A percentile compares a stretch with the other conserved stretches of the same genome.
Evolutionary conservation across 1,140 invertebrate species (phyloP).

Genomic region (Archivesica marissinica): DNA sequence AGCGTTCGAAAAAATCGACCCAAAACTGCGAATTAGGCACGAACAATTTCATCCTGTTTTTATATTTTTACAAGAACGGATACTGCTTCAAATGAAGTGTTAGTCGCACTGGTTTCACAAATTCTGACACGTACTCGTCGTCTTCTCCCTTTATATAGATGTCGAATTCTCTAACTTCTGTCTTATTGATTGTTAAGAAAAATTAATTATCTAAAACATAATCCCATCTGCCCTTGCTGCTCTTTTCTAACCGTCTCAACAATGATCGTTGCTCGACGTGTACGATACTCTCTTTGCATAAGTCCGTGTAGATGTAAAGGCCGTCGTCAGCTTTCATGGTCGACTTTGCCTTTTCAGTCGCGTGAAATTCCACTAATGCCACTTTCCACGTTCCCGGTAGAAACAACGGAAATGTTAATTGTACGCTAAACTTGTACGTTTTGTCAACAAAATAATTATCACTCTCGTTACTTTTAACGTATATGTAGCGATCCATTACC

Average conservation of each 20-base stretch:
- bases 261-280: no score
- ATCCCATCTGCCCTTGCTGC: no score
- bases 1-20: slow-evolving; percentile 27
- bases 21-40: slow-evolving; percentile 30
- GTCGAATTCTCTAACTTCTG: no score
- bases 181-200: no score
- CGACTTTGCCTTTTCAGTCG: no score
- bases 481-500: slow-evolving; percentile 34
- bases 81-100: slow-evolving; percentile 54
- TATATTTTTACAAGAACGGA: slow-evolving; percentile 53
- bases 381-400: slow-evolving; percentile 52
- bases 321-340: no score
- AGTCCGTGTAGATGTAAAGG: no score
- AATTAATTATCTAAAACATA: no score
- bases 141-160: slow-evolving; percentile 48
- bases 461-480: slow-evolving; percentile 41
- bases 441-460: slow-evolving; percentile 36
- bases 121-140: not conserved
- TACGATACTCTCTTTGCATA: no score
- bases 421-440: slow-evolving; percentile 42
- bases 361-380: not conserved
- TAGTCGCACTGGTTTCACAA: not conserved
- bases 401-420: slow-evolving; percentile 31
- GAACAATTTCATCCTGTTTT: not conserved
- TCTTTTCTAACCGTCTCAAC: no score